Conservation (phyloP, 2,888 invertebrate genomes). For the Torymus texanus region DNA sequence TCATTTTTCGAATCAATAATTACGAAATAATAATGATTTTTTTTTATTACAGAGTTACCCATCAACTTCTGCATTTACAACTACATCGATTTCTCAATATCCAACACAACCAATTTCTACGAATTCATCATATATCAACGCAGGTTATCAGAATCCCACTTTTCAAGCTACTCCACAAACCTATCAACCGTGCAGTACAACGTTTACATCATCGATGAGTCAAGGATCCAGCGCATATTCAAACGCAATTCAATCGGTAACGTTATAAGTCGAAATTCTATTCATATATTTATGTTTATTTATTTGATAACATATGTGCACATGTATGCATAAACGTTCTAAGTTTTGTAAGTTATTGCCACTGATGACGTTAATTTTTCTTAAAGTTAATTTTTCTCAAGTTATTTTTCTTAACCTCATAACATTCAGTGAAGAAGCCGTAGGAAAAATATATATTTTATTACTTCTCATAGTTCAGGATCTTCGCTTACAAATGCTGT, state of each 20-base stretch:
- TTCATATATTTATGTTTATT: too few relatives aligned
- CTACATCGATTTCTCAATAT: constrained; percentile 42
- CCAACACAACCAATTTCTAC: constrained; percentile 51
- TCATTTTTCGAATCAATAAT: neutral
- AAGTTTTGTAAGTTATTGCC: too few relatives aligned
- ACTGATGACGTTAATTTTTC: too few relatives aligned
- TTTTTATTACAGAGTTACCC: constrained; percentile 67
- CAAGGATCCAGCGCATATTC: constrained; percentile 70
- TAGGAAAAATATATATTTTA: too few relatives aligned
- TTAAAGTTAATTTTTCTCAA: too few relatives aligned
- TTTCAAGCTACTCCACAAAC: constrained; percentile 71
- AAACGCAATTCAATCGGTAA: constrained; percentile 71
- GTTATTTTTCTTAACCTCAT: too few relatives aligned
- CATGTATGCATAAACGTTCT: too few relatives aligned
- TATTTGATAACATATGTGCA: too few relatives aligned
- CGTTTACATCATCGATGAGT: constrained; percentile 71
- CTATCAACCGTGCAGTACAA: constrained; percentile 71
- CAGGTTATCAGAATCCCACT: constrained; percentile 70
- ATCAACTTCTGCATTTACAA: constrained; percentile 69
- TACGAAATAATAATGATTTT: constrained; percentile 3
- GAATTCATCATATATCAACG: constrained; percentile 69
- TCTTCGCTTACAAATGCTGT: too few relatives aligned
- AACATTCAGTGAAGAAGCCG: too few relatives aligned
- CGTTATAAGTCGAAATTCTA: neutral
- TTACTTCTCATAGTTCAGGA: too few relatives aligned